Percentiles rank a stretch among this genome's conserved stretches.
These are phyloP conservation scores for Odocoileus virginianus DNA, from an alignment of 2,113 vertebrate genomes.

Conservation along the genomic window DNA sequence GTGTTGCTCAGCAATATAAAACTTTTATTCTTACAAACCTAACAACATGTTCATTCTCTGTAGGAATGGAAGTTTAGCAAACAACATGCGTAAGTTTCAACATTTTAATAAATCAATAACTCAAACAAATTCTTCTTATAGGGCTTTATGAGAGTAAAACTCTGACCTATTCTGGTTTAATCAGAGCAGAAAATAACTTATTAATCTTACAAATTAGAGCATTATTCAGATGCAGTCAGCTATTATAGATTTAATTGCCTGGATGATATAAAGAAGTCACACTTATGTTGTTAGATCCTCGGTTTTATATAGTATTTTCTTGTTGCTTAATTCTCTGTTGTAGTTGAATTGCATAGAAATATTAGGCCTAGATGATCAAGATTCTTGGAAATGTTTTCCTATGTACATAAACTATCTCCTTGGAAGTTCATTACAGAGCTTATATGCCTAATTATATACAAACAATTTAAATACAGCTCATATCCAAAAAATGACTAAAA, in stretches of 20 bases:
- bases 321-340: background rate
- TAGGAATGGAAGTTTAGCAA: background rate
- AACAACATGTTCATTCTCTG: background rate
- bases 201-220: background rate
- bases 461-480: background rate
- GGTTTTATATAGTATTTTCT: background rate
- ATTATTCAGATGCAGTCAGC: background rate
- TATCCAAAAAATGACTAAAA: background rate
- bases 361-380: background rate
- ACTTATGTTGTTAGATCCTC: background rate
- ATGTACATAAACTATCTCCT: background rate
- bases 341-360: background rate
- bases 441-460: background rate
- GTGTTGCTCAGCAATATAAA: background rate
- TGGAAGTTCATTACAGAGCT: background rate
- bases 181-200: background rate
- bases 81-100: background rate
- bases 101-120: background rate
- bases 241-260: background rate
- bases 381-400: background rate
- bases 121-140: background rate
- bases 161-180: background rate
- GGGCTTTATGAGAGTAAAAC: background rate
- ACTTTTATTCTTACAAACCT: background rate
- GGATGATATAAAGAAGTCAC: background rate